Evolutionary conservation across 2,888 invertebrate genomes (phyloP).

Genomic region (Ashinkailepas kermadecensis): DNA sequence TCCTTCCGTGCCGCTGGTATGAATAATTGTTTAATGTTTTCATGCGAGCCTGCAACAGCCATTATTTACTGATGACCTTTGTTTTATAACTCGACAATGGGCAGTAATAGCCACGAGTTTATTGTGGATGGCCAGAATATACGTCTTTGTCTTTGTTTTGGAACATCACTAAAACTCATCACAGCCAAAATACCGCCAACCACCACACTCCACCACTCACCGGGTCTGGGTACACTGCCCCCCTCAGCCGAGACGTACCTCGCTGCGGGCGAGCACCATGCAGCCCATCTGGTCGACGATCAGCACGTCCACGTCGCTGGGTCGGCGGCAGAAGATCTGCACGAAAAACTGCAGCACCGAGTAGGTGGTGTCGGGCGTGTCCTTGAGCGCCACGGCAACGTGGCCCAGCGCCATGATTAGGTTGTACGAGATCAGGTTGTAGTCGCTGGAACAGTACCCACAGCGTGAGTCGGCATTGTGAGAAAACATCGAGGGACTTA

Average conservation of each 20-base stretch:
- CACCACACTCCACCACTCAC: not conserved
- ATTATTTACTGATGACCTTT: no score
- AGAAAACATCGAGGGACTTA: no score
- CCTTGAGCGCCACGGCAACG: constrained; percentile 87
- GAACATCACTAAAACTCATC: not conserved
- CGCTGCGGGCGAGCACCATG: constrained; percentile 91
- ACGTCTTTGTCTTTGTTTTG: no score
- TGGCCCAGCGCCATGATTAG: constrained; percentile 96
- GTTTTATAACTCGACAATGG: no score
- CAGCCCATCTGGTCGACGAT: constrained; percentile 97
- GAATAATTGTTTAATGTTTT: no score
- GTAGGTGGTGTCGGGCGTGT: constrained; percentile 87
- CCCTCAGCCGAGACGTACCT: constrained; percentile 41
- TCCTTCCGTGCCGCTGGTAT: no score
- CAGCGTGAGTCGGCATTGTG: no score
- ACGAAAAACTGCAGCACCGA: constrained; percentile 95
- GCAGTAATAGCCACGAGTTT: no score
- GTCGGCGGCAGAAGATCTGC: constrained; percentile 85
- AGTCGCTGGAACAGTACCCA: constrained; percentile 55
- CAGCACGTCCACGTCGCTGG: constrained; percentile 81
- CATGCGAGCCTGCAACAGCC: no score
- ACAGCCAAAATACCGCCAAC: not conserved
- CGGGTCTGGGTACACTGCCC: not conserved
- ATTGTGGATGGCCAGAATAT: no score
- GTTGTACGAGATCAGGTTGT: constrained; percentile 86